Evolutionary conservation across 2,888 invertebrate species (phyloP), one percentile per base, ranked within the genome.

Genomic region (Drosophila nr. perissopoda): DNA sequence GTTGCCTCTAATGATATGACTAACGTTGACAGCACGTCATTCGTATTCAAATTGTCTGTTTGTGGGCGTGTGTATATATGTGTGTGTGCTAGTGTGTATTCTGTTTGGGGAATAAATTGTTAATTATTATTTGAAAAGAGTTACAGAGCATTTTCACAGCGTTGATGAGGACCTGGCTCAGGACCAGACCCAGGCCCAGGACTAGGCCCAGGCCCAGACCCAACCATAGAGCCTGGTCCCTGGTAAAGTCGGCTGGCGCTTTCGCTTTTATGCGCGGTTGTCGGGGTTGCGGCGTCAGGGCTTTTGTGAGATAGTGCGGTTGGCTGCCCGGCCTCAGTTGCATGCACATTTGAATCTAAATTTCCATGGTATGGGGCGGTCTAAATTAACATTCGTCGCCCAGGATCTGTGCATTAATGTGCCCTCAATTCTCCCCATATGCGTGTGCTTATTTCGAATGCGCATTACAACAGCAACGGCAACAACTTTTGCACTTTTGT

Each of bases 1-100:
- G 87, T 90, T 87, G 90, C 90, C 90, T 86, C 89, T 89, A 90
- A 90, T 90, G 80, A 90, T 90, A 90, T 90, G 91, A 90, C 88
- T 86, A 85, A 85, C 85, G 88, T 77, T 89, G 89, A 87, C 89
- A 90, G 88, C 84, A 57, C 74, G 71, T 80, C 81, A 79, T 87
- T 75, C 83, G 76, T 82, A 84, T 79, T 84, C 83, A 82, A 72
- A 76, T 81, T 82, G 80, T 76, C 80, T 72, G 81, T 70, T 69
- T 74, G 63, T 54, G 79, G 64, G 63, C 63, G 56, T 65, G 59
- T 56, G 60, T 60, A 21, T 57, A 36, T 53, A 56, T 49, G 56
- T 49, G 52, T 46, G 38, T 68, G 65, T 59, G 61, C 25, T 54
- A 46, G 73, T 56, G 68, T 75, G 70, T 65, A 61, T 70, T 72